A percentile compares a stretch with the other conserved stretches of the same genome.
These are phyloP conservation scores for Oncorhynchus masou DNA, from an alignment of 2,113 vertebrate species.

Conservation along the genomic window DNA sequence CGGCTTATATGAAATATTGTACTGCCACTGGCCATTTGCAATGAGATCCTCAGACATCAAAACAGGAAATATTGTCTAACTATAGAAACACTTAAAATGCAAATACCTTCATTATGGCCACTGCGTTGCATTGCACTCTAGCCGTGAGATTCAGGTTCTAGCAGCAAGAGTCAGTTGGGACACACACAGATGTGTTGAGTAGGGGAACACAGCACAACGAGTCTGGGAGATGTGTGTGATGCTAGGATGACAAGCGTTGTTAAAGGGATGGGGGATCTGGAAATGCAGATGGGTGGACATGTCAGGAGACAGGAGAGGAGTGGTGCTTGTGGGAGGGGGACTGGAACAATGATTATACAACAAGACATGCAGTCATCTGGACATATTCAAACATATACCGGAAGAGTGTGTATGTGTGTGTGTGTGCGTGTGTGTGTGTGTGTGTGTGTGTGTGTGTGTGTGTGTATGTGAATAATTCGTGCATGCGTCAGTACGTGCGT, in stretches of 20 bases:
- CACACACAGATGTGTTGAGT: neutral
- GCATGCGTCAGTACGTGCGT: neutral
- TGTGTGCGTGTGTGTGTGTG: too few species aligned
- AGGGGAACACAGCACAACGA: neutral
- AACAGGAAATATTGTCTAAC: too few species aligned
- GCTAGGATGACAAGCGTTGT: neutral
- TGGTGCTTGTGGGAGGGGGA: too few species aligned
- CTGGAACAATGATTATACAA: neutral
- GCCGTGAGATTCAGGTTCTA: neutral
- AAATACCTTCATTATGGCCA: too few species aligned
- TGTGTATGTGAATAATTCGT: neutral
- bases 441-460: neutral
- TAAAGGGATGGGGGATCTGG: neutral
- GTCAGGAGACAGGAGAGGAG: neutral
- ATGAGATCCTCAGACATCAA: too few species aligned
- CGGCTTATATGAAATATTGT: too few species aligned
- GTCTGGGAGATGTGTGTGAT: neutral
- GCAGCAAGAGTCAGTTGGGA: neutral
- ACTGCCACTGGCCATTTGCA: too few species aligned
- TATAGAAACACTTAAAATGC: too few species aligned
- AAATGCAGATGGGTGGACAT: neutral
- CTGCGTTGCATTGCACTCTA: too few species aligned
- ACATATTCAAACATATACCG: neutral
- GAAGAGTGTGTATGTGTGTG: neutral
- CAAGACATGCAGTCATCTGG: neutral